phyloP scores from a whole-genome alignment of 2,888 invertebrate genomes.

The Beris morrisii region DNA sequence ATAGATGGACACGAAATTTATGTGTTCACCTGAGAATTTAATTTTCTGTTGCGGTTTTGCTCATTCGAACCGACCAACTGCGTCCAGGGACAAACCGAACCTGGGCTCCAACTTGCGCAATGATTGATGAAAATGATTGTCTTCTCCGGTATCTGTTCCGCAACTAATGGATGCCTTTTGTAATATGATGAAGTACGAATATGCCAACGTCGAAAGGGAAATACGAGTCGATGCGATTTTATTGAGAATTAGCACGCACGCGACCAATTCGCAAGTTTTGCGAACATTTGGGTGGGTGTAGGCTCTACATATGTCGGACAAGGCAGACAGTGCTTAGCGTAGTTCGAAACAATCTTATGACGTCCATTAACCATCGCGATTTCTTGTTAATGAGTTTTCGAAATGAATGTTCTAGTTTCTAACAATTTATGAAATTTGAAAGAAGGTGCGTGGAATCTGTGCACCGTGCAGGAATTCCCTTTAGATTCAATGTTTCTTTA shows the following conservation, averaged over 20 bases:
- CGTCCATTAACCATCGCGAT: too few relatives aligned
- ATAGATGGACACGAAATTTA: constrained; percentile 21
- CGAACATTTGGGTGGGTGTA: constrained; percentile 14
- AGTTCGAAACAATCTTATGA: too few relatives aligned
- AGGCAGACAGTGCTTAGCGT: too few relatives aligned
- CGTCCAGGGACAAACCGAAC: not conserved
- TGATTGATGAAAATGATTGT: constrained; percentile 33
- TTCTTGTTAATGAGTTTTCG: too few relatives aligned
- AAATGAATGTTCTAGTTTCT: too few relatives aligned
- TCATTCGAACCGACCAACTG: constrained; percentile 13
- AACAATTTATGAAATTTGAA: too few relatives aligned
- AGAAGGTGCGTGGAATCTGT: too few relatives aligned
- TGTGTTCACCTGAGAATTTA: constrained; percentile 31
- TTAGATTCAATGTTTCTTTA: too few relatives aligned
- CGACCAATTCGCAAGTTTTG: constrained; percentile 1
- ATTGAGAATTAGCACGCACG: constrained; percentile 27
- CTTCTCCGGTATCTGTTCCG: constrained; percentile 1
- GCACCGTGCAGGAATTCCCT: too few relatives aligned
- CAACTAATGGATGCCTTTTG: constrained; percentile 26
- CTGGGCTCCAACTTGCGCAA: too few relatives aligned
- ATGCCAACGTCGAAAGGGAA: not conserved
- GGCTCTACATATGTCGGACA: too few relatives aligned
- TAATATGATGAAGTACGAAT: constrained; percentile 26
- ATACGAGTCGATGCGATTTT: constrained; percentile 16
- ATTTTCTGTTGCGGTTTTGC: constrained; percentile 14